Base-by-base conservation (phyloP, 2,113 vertebrate genomes). In the Salvelinus alpinus region DNA sequence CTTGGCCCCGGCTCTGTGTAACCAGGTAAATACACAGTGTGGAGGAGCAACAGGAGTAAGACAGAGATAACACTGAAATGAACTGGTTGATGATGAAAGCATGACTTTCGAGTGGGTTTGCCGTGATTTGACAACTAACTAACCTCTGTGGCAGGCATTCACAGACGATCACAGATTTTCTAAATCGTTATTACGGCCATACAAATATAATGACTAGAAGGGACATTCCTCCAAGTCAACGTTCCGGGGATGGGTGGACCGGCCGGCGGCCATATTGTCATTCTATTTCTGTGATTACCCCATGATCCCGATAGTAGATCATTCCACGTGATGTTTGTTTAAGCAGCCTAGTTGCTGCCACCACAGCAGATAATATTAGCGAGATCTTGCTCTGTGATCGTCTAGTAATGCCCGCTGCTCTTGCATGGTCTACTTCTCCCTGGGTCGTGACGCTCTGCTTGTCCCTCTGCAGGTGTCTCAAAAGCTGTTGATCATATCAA, bases 401-500 rank as follows among this genome's bases (percentile, higher is more conserved):
- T 92, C 91, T 91, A 90, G 88, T 90, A 80, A 67, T 75, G 85
- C 91, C 91, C 94, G 91, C 92, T 94, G 91, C 88, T 81, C 78
- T 54, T 88, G 91, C 93, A 90, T 80, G 91, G 75, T 91, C 83
- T 51, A 78, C 71, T 75, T 77, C 72, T 79, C 80, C 85, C 80
- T 78, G 79, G 80, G 85, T 94, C 90, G 94, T 97, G 94, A 97
- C 95, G 81, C 90, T 97, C 80, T 96, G 94, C 94, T 98, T 97
- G 93, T 98, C 96, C 95, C 88, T 95, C 51, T 98, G 91, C 92
- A 99, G 98, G 98, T 98, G 98, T 99, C 91, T 95, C 95, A 95
- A 97, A 97, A 95, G 98, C 98, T 92, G 97, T 99, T 96, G 96
- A 96, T 86, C 94, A 99, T 96, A 92, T 99, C 96, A 99, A 99